phyloP scores from a whole-genome alignment of 1,140 invertebrate species.

The Hesperophylax magnus region DNA sequence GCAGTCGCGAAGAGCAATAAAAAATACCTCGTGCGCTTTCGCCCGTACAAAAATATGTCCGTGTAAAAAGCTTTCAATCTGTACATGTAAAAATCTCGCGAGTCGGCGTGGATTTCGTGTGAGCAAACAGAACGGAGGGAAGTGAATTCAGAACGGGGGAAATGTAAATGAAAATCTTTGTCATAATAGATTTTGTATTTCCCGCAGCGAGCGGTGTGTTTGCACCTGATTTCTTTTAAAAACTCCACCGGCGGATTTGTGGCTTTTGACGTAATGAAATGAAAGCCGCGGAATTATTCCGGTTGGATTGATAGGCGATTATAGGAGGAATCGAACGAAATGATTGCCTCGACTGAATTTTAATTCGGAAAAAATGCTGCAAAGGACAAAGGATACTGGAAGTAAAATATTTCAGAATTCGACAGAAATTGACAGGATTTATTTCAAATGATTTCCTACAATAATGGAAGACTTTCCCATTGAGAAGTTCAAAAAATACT shows the following conservation, averaged over 20 bases:
- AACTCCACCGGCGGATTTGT: slow-evolving; percentile 37
- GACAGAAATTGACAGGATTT: background rate
- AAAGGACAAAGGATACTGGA: slow-evolving; percentile 21
- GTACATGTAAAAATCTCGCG: slow-evolving; percentile 41
- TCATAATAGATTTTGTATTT: slow-evolving; percentile 51
- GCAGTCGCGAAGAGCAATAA: slow-evolving; percentile 42
- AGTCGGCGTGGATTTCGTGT: slow-evolving; percentile 44
- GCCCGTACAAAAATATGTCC: slow-evolving; percentile 51
- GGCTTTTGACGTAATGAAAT: slow-evolving; percentile 48
- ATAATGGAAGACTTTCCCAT: background rate
- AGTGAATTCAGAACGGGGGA: slow-evolving; percentile 48
- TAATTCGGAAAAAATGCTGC: slow-evolving; percentile 31
- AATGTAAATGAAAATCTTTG: slow-evolving; percentile 58
- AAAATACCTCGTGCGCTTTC: slow-evolving; percentile 40
- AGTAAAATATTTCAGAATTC: slow-evolving; percentile 17
- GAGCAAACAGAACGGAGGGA: slow-evolving; percentile 50
- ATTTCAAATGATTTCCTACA: slow-evolving; percentile 12
- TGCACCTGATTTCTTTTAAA: slow-evolving; percentile 55
- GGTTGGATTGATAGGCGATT: slow-evolving; percentile 40
- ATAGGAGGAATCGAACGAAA: slow-evolving; percentile 31
- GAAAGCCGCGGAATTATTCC: slow-evolving; percentile 47
- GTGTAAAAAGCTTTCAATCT: slow-evolving; percentile 56
- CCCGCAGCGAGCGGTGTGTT: slow-evolving; percentile 43
- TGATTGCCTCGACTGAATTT: slow-evolving; percentile 34
- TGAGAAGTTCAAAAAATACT: too few relatives aligned